Base-by-base conservation (phyloP, 2,113 vertebrate species). In the Pseudopodoces humilis region DNA sequence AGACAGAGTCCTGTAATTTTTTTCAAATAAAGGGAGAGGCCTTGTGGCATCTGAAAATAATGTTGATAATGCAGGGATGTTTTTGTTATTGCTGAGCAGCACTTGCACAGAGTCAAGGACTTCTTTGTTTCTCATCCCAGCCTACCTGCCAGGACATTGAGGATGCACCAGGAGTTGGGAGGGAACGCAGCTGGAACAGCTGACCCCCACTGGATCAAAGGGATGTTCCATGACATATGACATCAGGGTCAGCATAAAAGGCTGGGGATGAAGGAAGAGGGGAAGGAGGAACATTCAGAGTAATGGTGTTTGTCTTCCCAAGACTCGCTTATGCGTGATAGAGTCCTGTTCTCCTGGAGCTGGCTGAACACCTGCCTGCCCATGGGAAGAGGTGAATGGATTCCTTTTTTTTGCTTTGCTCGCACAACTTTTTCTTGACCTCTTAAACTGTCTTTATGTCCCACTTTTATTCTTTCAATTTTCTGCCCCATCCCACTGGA, bases 251-350 rank as follows among this genome's bases (percentile, higher is more conserved):
- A 23, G 7, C 10, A 37, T 28, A 43, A 44, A 58, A 28, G 43
- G 3, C 11, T 81, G 33, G 33, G 8, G 12, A 44, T 10, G 12
- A 43, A 43, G 59, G 22, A 72, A 44, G 47, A 28, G 44, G 31
- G 12, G 12, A 79, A n/a, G 6, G 6, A 72, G 18, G 17, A 72
- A 9, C 17, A 10, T 37, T 43, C 14, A 18, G 18, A 65, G 22
- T 33, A 18, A 28, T 5, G 8, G 5, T 7, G 8, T 58, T 80
- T 64, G 17, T 27, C 31, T 58, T 58, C 25, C 17, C 22, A 58
- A 49, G 14, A 19, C 50, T 27, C 10, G 0, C 0, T 6, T 16
- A 37, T 6, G 6, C 0, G 1, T 44, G 22, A 33, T 4, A 25
- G 59, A 63, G 15, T 11, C 37, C 12, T 23, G 22, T 7, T 58